Evolutionary conservation across 2,888 invertebrate species (phyloP).

Genomic region (Sinohyriopsis cumingii): DNA sequence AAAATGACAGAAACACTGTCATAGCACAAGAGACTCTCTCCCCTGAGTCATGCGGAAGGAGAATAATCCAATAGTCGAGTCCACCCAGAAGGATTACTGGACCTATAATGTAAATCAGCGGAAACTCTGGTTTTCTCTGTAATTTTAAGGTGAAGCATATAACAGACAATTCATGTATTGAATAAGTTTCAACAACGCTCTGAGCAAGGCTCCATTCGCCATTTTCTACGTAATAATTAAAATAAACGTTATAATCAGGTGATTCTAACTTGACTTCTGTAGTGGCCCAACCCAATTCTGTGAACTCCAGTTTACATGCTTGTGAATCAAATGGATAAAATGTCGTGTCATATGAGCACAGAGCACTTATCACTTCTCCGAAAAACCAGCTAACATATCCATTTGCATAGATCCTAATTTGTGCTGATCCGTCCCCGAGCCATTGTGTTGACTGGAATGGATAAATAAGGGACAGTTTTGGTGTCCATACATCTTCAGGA

Average conservation of each 20-base stretch:
- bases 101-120: slow-evolving; percentile 18
- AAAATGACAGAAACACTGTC: slow-evolving; percentile 31
- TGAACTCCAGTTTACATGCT: slow-evolving; percentile 12
- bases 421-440: slow-evolving; percentile 8
- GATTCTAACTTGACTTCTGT: slow-evolving; percentile 5
- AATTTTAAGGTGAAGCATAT: slow-evolving; percentile 7
- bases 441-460: slow-evolving; percentile 4
- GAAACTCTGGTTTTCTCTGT: slow-evolving; percentile 18
- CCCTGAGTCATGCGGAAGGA: slow-evolving; percentile 25
- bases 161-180: not conserved
- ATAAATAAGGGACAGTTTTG: slow-evolving; percentile 17
- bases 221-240: slow-evolving; percentile 7
- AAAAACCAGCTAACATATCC: slow-evolving; percentile 17
- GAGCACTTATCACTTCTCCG: slow-evolving; percentile 9
- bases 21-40: slow-evolving; percentile 29
- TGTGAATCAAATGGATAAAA: slow-evolving; percentile 30
- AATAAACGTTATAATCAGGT: not conserved
- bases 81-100: slow-evolving; percentile 19
- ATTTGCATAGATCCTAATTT: slow-evolving; percentile 4
- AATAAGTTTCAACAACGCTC: not conserved
- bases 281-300: not conserved
- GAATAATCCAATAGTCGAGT: slow-evolving; percentile 24
- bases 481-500: slow-evolving; percentile 21
- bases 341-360: slow-evolving; percentile 23
- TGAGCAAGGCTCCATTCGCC: slow-evolving; percentile 14